Evolutionary conservation across 2,113 vertebrate genomes (phyloP), one percentile per base, ranked within the genome.

Genomic region (Peromyscus maniculatus): DNA sequence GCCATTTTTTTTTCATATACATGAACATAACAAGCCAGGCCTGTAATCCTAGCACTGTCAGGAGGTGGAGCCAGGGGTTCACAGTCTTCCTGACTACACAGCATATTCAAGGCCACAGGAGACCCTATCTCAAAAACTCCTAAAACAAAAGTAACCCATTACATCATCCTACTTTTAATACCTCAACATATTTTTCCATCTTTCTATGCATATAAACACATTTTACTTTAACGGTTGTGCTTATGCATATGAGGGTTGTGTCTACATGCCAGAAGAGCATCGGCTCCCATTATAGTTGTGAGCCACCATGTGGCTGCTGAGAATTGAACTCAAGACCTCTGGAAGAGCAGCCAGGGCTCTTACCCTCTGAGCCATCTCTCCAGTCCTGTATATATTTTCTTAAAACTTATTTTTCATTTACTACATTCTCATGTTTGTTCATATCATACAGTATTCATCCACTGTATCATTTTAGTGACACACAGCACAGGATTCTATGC

Each of bases 381-480:
- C 36, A 72, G 36, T 8, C 36, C 1, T 66, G 2, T 55, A 52
- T 8, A 52, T 75, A 80, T 46, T 93, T 64, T 95, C 91, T 95
- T 94, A 93, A 96, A 97, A 91, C n/a, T 75, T n/a, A 33, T 72
- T 93, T 80, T 26, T 12, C 36, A 69, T 39, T 66, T 33, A 84
- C 49, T 39, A 78, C 26, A 93, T 74, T 7, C 33, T 66, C n/a
- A 66, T 31, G 26, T 89, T 89, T 64, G 22, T 39, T 75, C 36
- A 91, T 39, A 87, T 21, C 28, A 74, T 66, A 83, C 39, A 52
- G 36, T 17, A 55, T 49, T 49, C 89, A 90, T 36, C 55, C 24
- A 31, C 24, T 31, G 15, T 46, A 12, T 82, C 39, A 72, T 64
- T 75, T 92, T 91, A 91, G 86, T 15, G 7, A 31, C 79, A 49